A percentile compares a stretch with the other conserved stretches of the same genome.
These are phyloP conservation scores for Drosophila cognata DNA, from an alignment of 2,888 invertebrate genomes.

Conservation along the genomic window DNA sequence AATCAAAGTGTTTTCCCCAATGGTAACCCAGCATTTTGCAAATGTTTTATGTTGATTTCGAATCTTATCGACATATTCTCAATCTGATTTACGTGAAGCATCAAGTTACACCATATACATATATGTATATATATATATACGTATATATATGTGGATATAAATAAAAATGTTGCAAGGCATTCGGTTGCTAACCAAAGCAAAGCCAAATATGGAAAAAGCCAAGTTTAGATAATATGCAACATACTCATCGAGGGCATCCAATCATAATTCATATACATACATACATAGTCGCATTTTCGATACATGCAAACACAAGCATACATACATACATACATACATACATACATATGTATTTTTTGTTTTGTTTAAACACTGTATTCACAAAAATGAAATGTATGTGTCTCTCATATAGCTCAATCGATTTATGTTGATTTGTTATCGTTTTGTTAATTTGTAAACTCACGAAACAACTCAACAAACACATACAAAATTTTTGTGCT, in stretches of 20 bases:
- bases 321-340: constrained; percentile 12
- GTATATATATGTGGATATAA: neutral
- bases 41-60: neutral
- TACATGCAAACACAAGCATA: neutral
- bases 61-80: neutral
- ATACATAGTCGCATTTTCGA: neutral
- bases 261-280: constrained; percentile 4
- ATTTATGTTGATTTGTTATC: constrained; percentile 22
- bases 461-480: constrained; percentile 26
- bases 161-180: neutral
- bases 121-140: neutral
- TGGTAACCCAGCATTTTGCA: neutral
- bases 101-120: neutral
- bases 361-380: neutral
- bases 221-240: too few relatives aligned
- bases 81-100: neutral
- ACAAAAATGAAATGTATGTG: constrained; percentile 20
- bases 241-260: neutral
- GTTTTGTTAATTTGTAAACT: constrained; percentile 10
- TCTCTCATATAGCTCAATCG: constrained; percentile 21
- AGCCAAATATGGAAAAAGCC: neutral
- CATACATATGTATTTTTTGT: constrained; percentile 15
- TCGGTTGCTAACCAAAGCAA: neutral
- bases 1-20: neutral
- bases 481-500: constrained; percentile 49